Evolutionary conservation across 2,888 invertebrate genomes (phyloP).

Genomic region (Sinohyriopsis cumingii): DNA sequence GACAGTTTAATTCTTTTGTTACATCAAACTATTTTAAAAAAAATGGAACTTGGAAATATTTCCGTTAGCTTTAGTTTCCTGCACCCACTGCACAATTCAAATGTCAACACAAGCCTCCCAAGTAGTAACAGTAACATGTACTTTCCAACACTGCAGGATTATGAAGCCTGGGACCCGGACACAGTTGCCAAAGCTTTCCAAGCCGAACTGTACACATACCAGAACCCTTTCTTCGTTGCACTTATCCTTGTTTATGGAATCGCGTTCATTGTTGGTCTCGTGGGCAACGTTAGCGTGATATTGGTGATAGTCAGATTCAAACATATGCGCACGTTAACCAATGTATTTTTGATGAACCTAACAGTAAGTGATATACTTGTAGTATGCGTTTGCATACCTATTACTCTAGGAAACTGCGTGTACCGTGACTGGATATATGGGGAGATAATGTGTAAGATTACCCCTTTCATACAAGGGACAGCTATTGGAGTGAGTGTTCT

Average conservation of each 20-base stretch:
- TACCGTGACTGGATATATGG: conserved; percentile 57
- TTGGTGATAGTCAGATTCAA: conserved; percentile 50
- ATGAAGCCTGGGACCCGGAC: not conserved
- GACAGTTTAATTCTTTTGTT: no score
- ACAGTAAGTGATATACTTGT: conserved; percentile 60
- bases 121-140: not conserved
- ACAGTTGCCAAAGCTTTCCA: conserved; percentile 5
- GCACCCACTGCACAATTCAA: no score
- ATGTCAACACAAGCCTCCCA: no score
- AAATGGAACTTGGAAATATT: no score
- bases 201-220: conserved; percentile 24
- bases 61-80: no score
- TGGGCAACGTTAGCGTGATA: conserved; percentile 58
- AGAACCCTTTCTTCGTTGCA: conserved; percentile 42
- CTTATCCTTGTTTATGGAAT: conserved; percentile 50
- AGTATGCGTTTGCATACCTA: conserved; percentile 55
- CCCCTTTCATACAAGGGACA: conserved; percentile 55
- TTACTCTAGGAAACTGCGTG: conserved; percentile 53
- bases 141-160: not conserved
- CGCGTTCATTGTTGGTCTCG: conserved; percentile 48
- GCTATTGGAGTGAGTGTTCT: conserved; percentile 57
- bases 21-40: no score
- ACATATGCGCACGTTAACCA: conserved; percentile 58
- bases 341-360: conserved; percentile 58
- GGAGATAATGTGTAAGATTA: conserved; percentile 50